Conservation (phyloP, 2,888 invertebrate genomes). For the Caenorhabditis doughertyi region DNA sequence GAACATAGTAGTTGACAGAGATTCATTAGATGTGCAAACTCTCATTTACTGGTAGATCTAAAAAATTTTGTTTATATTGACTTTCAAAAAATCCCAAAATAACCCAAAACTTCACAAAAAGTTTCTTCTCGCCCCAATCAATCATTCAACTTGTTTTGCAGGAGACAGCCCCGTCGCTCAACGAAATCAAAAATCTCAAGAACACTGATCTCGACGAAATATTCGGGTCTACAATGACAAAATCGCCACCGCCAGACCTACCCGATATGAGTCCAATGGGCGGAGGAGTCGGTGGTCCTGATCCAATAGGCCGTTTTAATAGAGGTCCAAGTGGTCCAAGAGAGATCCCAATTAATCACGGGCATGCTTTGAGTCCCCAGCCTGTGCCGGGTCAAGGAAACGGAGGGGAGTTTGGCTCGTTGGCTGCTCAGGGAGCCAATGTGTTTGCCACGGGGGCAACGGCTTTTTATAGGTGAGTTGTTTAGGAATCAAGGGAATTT, state of each 20-base stretch:
- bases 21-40: no score
- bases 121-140: no score
- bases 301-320: conserved; percentile 38
- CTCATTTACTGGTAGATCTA: no score
- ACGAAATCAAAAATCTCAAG: conserved; percentile 53
- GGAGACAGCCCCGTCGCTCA: conserved; percentile 51
- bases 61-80: no score
- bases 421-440: conserved; percentile 69
- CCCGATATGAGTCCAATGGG: conserved; percentile 34
- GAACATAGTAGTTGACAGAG: no score
- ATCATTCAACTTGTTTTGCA: not conserved
- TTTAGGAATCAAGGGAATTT: not conserved
- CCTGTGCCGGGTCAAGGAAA: conserved; percentile 1
- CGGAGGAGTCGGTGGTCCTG: not conserved
- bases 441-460: conserved; percentile 70
- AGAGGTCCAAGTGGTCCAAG: conserved; percentile 45
- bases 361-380: conserved; percentile 51
- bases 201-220: conserved; percentile 60
- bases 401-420: conserved; percentile 50
- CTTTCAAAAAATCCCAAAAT: no score
- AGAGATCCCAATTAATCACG: conserved; percentile 62
- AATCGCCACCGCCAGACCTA: conserved; percentile 26
- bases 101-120: no score
- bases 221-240: conserved; percentile 41
- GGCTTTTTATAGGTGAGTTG: conserved; percentile 67